Conservation (phyloP, 2,797 vertebrate species). For the Orientallactaga sibirica region DNA sequence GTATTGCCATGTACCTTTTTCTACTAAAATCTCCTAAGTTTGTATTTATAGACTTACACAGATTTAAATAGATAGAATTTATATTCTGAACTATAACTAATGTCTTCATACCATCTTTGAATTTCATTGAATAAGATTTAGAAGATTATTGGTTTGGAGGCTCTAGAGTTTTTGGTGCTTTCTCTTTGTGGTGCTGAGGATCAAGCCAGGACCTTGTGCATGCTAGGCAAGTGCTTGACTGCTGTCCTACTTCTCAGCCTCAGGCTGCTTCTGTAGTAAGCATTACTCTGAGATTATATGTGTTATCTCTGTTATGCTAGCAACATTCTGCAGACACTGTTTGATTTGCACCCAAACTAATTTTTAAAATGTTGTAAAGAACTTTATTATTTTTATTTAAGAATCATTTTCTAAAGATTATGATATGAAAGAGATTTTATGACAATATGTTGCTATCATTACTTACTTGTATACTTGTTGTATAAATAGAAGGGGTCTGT, state of each 20-base stretch:
- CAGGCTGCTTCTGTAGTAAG: not conserved
- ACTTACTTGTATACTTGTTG: slow-evolving; percentile 28
- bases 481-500: slow-evolving; percentile 11
- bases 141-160: not conserved
- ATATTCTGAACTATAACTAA: not conserved
- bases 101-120: not conserved
- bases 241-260: not conserved
- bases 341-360: slow-evolving; percentile 11
- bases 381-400: slow-evolving; percentile 12
- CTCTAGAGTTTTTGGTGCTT: not conserved
- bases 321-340: slow-evolving; percentile 6
- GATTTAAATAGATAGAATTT: slow-evolving; percentile 22
- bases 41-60: slow-evolving; percentile 45
- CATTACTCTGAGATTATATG: slow-evolving; percentile 37
- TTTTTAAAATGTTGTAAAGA: not conserved
- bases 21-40: slow-evolving; percentile 21
- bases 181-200: too few relatives aligned
- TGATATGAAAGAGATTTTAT: slow-evolving; percentile 7
- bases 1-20: not conserved
- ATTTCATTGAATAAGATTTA: slow-evolving; percentile 22
- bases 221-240: not conserved
- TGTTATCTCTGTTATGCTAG: slow-evolving; percentile 2
- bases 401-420: slow-evolving; percentile 13
- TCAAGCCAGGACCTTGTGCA: not conserved
- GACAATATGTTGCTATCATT: slow-evolving; percentile 2